Percentiles rank a stretch among this genome's conserved stretches.
phyloP scores from a whole-genome alignment of 2,888 invertebrate genomes.

The Philonicus albiceps region DNA sequence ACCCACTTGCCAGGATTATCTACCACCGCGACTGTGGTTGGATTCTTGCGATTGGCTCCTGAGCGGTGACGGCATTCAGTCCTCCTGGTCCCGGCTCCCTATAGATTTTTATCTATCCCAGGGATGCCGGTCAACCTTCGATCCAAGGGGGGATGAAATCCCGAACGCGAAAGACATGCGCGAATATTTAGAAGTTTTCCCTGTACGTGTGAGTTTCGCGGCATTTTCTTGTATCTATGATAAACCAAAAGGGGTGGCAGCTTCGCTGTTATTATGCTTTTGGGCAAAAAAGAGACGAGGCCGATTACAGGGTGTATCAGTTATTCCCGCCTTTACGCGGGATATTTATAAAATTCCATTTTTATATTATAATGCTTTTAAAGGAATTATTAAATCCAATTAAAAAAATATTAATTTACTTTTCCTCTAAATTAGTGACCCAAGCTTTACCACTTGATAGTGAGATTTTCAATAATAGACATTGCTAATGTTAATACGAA shows the following conservation, averaged over 20 bases:
- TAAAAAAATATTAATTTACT: too few species aligned
- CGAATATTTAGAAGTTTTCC: constrained; percentile 12
- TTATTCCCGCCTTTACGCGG: too few species aligned
- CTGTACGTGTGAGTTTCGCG: constrained; percentile 27
- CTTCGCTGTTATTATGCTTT: not conserved
- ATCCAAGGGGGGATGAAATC: not conserved
- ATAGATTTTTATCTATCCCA: constrained; percentile 6
- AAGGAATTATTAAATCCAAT: too few species aligned
- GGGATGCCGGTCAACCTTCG: constrained; percentile 33
- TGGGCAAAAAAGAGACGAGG: not conserved
- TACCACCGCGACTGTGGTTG: not conserved
- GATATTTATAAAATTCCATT: too few species aligned
- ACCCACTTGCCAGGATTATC: not conserved
- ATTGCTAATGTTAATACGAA: too few species aligned
- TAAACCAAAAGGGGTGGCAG: not conserved
- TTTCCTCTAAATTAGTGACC: too few species aligned
- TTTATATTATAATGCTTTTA: too few species aligned
- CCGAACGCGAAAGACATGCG: constrained; percentile 16
- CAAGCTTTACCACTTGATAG: too few species aligned
- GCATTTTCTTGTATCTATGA: not conserved
- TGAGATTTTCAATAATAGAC: too few species aligned
- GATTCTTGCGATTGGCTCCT: constrained; percentile 25
- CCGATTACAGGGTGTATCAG: not conserved
- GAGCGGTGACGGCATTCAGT: not conserved
- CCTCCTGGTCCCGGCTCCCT: not conserved